These are phyloP conservation scores for Pardalotus punctatus DNA, from an alignment of 2,113 vertebrate genomes.

Conservation along the genomic window DNA sequence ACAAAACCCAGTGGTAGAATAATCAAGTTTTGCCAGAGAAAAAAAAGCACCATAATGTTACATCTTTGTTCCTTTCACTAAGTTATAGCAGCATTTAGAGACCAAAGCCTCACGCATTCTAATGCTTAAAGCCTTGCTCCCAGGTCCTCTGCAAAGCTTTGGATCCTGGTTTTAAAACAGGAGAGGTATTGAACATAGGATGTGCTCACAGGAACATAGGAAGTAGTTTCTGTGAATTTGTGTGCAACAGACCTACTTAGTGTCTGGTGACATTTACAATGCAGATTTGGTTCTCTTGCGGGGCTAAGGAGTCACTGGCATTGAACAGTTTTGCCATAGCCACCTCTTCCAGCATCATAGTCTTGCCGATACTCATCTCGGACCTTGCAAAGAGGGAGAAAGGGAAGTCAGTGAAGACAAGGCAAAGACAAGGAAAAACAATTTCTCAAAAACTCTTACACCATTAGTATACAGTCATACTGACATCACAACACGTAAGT, in stretches of 20 bases:
- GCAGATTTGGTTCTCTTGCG: background rate
- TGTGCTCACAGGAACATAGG: background rate
- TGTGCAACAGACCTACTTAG: background rate
- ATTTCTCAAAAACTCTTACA: background rate
- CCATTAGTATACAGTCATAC: background rate
- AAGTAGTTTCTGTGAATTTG: background rate
- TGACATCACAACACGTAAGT: fast-evolving
- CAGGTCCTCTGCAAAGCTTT: background rate
- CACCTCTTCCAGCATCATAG: constrained; percentile 84
- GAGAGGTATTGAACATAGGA: background rate
- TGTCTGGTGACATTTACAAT: background rate
- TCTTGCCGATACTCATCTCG: constrained; percentile 83
- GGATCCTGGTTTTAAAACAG: background rate
- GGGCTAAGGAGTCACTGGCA: constrained; percentile 45
- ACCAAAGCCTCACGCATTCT: background rate
- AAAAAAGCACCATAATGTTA: background rate
- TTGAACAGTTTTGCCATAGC: constrained; percentile 82
- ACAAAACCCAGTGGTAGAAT: background rate
- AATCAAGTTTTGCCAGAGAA: constrained; percentile 35
- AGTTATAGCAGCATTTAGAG: constrained; percentile 4
- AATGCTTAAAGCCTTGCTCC: background rate
- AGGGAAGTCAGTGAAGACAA: background rate
- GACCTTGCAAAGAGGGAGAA: constrained; percentile 55
- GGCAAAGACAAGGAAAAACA: background rate
- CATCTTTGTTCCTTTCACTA: background rate